Base-by-base conservation (phyloP, 2,888 invertebrate genomes). In the Stomorhina lunata region DNA sequence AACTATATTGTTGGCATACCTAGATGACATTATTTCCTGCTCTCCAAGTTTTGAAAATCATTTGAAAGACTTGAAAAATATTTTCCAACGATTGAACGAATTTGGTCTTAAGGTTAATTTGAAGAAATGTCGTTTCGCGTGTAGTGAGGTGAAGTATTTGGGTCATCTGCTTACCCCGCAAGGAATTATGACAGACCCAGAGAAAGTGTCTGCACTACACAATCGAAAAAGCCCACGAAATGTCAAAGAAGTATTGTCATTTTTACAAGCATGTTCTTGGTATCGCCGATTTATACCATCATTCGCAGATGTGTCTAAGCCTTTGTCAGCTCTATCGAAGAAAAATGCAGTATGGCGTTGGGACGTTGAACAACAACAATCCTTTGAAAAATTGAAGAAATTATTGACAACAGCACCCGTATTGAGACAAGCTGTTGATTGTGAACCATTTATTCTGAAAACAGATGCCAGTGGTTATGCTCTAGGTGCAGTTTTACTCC, bases 191-290 rank as follows among this genome's bases (percentile, higher is more conserved):
- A n/a, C n/a, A n/a, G n/a, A n/a, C n/a, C n/a, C n/a, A n/a, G n/a
- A n/a, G n/a, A n/a, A n/a, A n/a, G n/a, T n/a, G n/a, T n/a, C n/a
- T n/a, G n/a, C n/a, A n/a, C n/a, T n/a, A n/a, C 0, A 88, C 88
- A 27, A 29, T 5, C 29, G 84, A 27, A 40, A 12, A 65, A 57
- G 37, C 17, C 86, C 85, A 0, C 63, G 59, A 50, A 87, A 86
- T 34, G 15, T 86, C 5, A 87, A 86, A 69, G 86, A 87, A 29
- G 32, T 81, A 1, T 10, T 78, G 34, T 81, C 61, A 1, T 88
- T 89, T 37, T 43, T 89, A 2, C 87, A 88, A 77, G 87, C 84
- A 4, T 83, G 84, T n/a, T 86, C 85, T 0, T 89, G 88, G 88
- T 89, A 86, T 57, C 53, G 87, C 12, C 55, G 65, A n/a, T 80